Evolutionary conservation across 2,797 vertebrate genomes (phyloP).

Genomic region (Crocodylus rhombifer): DNA sequence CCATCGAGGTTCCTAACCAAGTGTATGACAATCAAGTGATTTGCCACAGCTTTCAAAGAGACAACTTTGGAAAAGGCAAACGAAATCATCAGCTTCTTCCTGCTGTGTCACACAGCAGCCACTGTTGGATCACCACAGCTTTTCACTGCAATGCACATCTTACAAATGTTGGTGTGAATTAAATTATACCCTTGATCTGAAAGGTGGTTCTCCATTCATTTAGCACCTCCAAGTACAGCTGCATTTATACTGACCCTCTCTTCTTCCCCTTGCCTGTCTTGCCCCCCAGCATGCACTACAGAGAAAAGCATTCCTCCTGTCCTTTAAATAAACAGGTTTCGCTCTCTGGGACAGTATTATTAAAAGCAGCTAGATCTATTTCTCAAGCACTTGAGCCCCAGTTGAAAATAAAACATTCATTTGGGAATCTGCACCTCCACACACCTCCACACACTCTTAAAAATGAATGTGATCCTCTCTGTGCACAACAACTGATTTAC

Average conservation of each 20-base stretch:
- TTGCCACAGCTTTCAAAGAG: background rate
- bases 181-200: background rate
- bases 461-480: conserved; percentile 29
- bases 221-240: fast-evolving
- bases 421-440: background rate
- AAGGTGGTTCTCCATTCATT: background rate
- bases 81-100: background rate
- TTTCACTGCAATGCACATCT: fast-evolving
- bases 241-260: background rate
- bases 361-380: background rate
- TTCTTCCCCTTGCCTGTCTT: fast-evolving
- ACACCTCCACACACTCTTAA: background rate
- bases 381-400: background rate
- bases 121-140: background rate
- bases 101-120: background rate
- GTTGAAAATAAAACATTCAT: background rate
- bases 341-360: background rate
- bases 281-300: background rate
- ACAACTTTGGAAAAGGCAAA: background rate
- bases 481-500: conserved; percentile 7
- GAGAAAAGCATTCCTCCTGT: background rate
- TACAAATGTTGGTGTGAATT: background rate
- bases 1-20: background rate
- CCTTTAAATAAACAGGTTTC: background rate
- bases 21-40: background rate